phyloP scores from a whole-genome alignment of 1,140 invertebrate species.

The Patella vulgata region DNA sequence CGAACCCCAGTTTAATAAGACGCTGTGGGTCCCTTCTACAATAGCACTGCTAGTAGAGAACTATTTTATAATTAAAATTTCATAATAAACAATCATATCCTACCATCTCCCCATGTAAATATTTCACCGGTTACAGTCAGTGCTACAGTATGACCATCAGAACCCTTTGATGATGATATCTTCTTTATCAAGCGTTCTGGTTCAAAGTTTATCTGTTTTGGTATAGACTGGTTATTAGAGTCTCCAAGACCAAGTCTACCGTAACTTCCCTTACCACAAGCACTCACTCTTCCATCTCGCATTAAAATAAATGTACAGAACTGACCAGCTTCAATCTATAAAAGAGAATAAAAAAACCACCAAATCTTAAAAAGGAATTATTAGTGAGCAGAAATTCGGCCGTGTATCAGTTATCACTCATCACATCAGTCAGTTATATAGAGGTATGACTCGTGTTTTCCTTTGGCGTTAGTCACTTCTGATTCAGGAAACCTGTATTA shows the following conservation, averaged over 20 bases:
- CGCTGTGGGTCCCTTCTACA: too few species aligned
- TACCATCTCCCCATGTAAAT: conserved; percentile 94
- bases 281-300: conserved; percentile 71
- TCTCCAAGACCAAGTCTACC: conserved; percentile 72
- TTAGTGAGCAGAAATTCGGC: too few species aligned
- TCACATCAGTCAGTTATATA: too few species aligned
- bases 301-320: conserved; percentile 76
- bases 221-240: conserved; percentile 71
- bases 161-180: conserved; percentile 71
- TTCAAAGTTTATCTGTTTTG: conserved; percentile 69
- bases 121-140: conserved; percentile 90
- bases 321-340: conserved; percentile 75
- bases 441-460: too few species aligned
- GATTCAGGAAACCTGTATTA: too few species aligned
- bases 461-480: too few species aligned
- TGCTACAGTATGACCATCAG: conserved; percentile 93
- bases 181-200: conserved; percentile 57
- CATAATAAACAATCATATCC: too few species aligned
- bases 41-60: too few species aligned
- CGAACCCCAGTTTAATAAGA: too few species aligned
- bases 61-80: too few species aligned
- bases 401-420: too few species aligned
- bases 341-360: conserved; percentile 2
- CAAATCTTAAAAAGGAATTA: too few species aligned
- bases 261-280: conserved; percentile 74